phyloP scores from a whole-genome alignment of 2,888 invertebrate genomes.

The Chironomus tentans region DNA sequence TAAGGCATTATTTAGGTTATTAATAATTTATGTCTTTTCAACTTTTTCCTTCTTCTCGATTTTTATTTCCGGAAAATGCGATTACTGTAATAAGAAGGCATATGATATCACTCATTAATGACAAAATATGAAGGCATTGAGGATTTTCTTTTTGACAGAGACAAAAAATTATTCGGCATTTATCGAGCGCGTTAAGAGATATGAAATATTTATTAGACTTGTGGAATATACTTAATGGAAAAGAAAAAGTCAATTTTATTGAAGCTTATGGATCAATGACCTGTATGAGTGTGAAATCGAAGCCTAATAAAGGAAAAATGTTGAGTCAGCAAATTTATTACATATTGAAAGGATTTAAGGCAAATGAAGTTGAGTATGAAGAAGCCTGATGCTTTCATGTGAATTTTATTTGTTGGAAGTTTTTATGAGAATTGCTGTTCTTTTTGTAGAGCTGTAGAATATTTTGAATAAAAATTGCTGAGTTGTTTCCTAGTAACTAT shows the following conservation, averaged over 20 bases:
- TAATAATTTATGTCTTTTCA: constrained; percentile 17
- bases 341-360: too few species aligned
- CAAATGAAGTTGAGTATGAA: too few species aligned
- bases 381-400: too few species aligned
- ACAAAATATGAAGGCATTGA: background rate
- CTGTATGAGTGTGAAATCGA: background rate
- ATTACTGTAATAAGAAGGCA: background rate
- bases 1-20: constrained; percentile 12
- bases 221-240: background rate
- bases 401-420: too few species aligned
- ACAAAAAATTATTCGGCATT: too few species aligned
- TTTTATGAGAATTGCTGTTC: too few species aligned
- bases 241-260: background rate
- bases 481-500: too few species aligned
- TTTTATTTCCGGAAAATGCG: background rate
- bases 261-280: background rate
- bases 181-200: background rate
- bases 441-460: too few species aligned
- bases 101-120: background rate
- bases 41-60: background rate
- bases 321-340: too few species aligned
- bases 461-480: too few species aligned
- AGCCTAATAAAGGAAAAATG: too few species aligned
- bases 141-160: too few species aligned
- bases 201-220: background rate